Evolutionary conservation across 2,797 vertebrate genomes (phyloP).

Genomic region (Sternarchorhynchus goeldii): DNA sequence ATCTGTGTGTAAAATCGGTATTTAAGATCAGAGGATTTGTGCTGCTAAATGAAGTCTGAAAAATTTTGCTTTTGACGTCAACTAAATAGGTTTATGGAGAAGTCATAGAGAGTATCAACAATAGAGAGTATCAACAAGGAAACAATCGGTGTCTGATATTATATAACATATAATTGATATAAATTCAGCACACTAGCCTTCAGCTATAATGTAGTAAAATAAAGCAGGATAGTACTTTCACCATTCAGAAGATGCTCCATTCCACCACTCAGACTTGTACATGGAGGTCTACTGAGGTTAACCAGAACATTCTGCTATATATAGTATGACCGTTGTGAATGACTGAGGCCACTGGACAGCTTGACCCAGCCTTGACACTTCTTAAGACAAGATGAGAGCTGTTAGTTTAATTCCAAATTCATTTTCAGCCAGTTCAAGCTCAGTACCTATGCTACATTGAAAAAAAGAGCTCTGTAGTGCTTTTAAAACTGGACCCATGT

Average conservation of each 20-base stretch:
- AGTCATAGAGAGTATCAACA: too few species aligned
- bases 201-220: not conserved
- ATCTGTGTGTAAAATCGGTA: too few species aligned
- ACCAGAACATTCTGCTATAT: not conserved
- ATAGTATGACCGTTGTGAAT: not conserved
- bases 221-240: not conserved
- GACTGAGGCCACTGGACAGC: not conserved
- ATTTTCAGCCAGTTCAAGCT: slow-evolving; percentile 7
- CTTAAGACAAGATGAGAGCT: not conserved
- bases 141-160: not conserved
- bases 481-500: not conserved
- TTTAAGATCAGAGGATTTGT: too few species aligned
- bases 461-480: not conserved
- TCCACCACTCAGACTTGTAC: too few species aligned
- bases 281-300: not conserved
- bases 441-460: not conserved
- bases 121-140: not conserved
- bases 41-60: too few species aligned
- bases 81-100: not conserved
- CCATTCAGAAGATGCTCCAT: not conserved
- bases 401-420: slow-evolving; percentile 21
- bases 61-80: too few species aligned
- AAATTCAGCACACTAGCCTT: not conserved
- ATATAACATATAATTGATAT: not conserved
- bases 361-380: not conserved